Conservation (phyloP, 2,113 vertebrate genomes). For the Poeciliopsis occidentalis region DNA sequence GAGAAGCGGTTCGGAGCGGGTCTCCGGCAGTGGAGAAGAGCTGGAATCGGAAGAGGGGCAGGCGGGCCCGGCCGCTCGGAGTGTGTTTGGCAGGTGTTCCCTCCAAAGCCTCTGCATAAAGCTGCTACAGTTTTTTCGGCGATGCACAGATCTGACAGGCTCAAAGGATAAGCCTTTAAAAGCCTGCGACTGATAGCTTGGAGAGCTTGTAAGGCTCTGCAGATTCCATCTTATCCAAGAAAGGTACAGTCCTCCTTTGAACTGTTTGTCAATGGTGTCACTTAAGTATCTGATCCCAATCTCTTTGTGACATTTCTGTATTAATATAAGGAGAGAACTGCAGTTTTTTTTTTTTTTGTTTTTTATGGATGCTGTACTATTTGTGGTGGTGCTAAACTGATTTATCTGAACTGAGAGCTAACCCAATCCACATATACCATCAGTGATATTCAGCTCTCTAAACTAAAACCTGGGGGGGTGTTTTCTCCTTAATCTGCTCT, state of each 20-base stretch:
- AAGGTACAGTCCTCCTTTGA: constrained; percentile 42
- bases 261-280: not conserved
- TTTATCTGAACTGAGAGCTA: constrained; percentile 49
- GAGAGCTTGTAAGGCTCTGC: not conserved
- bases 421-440: constrained; percentile 46
- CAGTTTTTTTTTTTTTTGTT: not conserved
- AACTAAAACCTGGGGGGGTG: constrained; percentile 41
- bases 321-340: not conserved
- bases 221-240: constrained; percentile 20
- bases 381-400: constrained; percentile 5
- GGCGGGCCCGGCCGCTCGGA: constrained; percentile 17
- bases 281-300: not conserved
- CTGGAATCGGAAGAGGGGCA: constrained; percentile 15
- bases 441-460: constrained; percentile 44
- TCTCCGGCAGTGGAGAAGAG: constrained; percentile 18
- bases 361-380: not conserved
- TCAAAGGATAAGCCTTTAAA: constrained; percentile 35
- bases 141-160: constrained; percentile 26
- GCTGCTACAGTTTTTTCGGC: constrained; percentile 13
- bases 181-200: constrained; percentile 16
- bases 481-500: constrained; percentile 49
- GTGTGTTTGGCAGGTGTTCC: constrained; percentile 40
- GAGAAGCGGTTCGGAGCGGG: constrained; percentile 10
- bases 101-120: constrained; percentile 1
- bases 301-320: not conserved